A percentile compares a stretch with the other conserved stretches of the same genome.
Evolutionary conservation across 2,113 vertebrate species (phyloP).

Genomic region (Elgaria multicarinata): DNA sequence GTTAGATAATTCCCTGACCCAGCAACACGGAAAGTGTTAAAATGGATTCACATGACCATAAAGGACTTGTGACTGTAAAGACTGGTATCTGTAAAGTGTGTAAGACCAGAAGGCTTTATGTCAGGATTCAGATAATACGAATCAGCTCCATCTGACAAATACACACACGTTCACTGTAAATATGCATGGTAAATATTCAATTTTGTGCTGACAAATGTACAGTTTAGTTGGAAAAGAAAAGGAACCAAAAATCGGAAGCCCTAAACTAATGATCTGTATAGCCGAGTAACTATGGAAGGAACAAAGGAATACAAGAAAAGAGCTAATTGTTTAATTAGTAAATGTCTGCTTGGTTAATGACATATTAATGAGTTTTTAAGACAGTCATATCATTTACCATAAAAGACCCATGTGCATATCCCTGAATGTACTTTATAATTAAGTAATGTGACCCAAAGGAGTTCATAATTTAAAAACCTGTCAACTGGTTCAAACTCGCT

Average conservation of each 20-base stretch:
- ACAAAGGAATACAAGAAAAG: slow-evolving; percentile 84
- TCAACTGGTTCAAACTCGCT: slow-evolving; percentile 78
- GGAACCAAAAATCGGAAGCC: slow-evolving; percentile 41
- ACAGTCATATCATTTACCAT: slow-evolving; percentile 87
- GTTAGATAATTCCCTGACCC: neutral
- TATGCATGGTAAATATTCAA: too few species aligned
- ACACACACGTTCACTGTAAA: neutral
- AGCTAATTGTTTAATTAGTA: slow-evolving; percentile 91
- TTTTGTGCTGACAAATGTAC: slow-evolving; percentile 34
- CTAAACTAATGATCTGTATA: slow-evolving; percentile 70
- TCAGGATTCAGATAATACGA: neutral
- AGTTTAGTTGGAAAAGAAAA: slow-evolving; percentile 66
- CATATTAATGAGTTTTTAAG: slow-evolving; percentile 91
- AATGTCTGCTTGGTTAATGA: slow-evolving; percentile 90
- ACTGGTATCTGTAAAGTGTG: neutral
- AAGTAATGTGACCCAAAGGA: slow-evolving; percentile 85
- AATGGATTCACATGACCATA: neutral
- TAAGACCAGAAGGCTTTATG: neutral
- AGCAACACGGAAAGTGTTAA: neutral
- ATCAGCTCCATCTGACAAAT: neutral
- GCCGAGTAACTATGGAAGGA: slow-evolving; percentile 77
- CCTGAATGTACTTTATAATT: slow-evolving; percentile 87
- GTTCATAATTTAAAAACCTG: slow-evolving; percentile 81
- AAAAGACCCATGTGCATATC: slow-evolving; percentile 83
- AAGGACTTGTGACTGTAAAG: neutral